Percentiles rank a stretch among this genome's conserved stretches.
phyloP scores from a whole-genome alignment of 2,113 vertebrate genomes.

The Colinus virginianus region DNA sequence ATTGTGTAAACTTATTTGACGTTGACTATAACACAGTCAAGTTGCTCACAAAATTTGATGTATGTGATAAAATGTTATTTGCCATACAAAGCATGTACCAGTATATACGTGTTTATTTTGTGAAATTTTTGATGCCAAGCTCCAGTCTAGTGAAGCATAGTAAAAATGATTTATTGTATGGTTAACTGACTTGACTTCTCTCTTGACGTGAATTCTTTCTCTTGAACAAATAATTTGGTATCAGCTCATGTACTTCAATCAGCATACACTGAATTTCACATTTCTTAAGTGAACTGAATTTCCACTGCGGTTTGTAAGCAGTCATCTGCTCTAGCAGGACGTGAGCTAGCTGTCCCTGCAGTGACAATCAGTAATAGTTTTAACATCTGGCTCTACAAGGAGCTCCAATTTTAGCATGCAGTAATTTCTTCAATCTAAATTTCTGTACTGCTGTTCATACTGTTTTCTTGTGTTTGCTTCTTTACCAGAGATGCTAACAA shows the following conservation, averaged over 20 bases:
- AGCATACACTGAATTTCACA: background rate
- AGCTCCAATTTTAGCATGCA: background rate
- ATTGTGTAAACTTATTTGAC: background rate
- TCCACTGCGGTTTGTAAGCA: background rate
- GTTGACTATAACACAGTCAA: background rate
- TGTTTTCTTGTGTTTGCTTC: background rate
- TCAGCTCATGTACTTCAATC: background rate
- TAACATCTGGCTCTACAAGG: background rate
- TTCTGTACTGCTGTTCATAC: background rate
- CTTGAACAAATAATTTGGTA: background rate
- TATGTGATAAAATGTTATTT: conserved; percentile 74
- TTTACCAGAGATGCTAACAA: background rate
- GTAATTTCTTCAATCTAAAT: background rate
- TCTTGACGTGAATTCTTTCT: background rate
- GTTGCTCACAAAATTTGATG: conserved; percentile 7
- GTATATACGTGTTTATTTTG: background rate
- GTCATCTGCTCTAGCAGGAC: background rate
- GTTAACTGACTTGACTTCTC: background rate
- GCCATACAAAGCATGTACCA: conserved; percentile 67
- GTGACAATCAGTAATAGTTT: background rate
- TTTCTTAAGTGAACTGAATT: background rate
- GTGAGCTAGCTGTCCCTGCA: background rate
- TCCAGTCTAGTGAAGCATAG: background rate
- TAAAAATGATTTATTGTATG: background rate
- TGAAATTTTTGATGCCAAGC: background rate